Evolutionary conservation across 2,888 invertebrate species (phyloP).

Genomic region (Heptascelio sp.): DNA sequence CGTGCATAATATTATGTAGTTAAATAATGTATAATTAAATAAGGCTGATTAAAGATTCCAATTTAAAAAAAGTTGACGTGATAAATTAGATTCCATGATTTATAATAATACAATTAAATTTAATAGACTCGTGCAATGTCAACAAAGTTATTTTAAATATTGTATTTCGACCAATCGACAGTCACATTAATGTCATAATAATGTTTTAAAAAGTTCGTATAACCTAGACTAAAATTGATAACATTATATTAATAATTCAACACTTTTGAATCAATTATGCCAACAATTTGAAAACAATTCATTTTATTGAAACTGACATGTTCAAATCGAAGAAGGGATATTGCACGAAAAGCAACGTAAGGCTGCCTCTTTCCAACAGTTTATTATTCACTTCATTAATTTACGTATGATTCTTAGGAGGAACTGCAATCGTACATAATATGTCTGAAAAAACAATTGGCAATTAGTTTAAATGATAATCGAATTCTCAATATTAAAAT

Average conservation of each 20-base stretch:
- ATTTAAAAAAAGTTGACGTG: too few relatives aligned
- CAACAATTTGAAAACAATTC: constrained; percentile 32
- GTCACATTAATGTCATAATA: constrained; percentile 41
- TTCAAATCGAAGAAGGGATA: constrained; percentile 59
- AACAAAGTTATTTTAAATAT: too few relatives aligned
- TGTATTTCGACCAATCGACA: constrained; percentile 23
- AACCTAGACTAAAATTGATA: constrained; percentile 48
- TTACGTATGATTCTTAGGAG: constrained; percentile 63
- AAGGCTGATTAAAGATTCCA: too few relatives aligned
- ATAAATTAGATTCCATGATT: too few relatives aligned
- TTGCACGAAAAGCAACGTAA: constrained; percentile 64
- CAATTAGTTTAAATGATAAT: constrained; percentile 75
- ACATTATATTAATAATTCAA: constrained; percentile 1
- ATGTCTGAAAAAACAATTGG: constrained; percentile 76
- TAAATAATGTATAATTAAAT: too few relatives aligned
- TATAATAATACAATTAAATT: too few relatives aligned
- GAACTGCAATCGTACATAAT: constrained; percentile 77
- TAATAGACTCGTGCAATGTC: too few relatives aligned
- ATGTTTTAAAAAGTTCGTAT: constrained; percentile 25
- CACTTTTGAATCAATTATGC: constrained; percentile 34
- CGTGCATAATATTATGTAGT: too few relatives aligned
- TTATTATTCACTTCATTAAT: constrained; percentile 3
- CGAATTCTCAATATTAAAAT: constrained; percentile 79
- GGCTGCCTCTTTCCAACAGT: neutral
- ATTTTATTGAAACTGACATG: constrained; percentile 30